Conservation (phyloP, 2,113 vertebrate genomes). For the Hyperopisus bebe region DNA sequence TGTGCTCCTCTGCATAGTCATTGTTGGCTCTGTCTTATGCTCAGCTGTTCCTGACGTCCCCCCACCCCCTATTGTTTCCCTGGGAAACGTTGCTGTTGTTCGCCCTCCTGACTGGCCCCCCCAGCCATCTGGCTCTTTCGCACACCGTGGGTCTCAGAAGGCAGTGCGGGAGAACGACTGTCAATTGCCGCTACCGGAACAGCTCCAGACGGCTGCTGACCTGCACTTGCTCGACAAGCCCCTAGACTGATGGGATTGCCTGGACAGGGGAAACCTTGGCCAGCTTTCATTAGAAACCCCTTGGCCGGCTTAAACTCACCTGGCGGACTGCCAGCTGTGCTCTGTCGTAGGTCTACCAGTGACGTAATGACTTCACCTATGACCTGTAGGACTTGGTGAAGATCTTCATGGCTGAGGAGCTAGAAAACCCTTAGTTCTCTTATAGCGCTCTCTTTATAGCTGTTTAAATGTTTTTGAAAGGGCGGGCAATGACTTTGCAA, state of each 20-base stretch:
- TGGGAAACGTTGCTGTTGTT: neutral
- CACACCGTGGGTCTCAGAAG: neutral
- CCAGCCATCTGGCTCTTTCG: neutral
- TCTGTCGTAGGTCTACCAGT: neutral
- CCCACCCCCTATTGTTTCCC: neutral
- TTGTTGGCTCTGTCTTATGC: neutral
- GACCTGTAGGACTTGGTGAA: neutral
- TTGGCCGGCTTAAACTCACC: neutral
- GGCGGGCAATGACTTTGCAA: neutral
- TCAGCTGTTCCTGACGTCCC: neutral
- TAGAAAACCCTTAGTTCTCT: neutral
- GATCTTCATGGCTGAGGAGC: neutral
- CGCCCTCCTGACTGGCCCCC: neutral
- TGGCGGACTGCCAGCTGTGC: neutral
- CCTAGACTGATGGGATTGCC: neutral
- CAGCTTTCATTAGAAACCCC: neutral
- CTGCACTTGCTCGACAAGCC: neutral
- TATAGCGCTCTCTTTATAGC: neutral
- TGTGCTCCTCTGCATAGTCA: neutral
- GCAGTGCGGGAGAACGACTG: neutral
- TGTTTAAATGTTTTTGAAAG: neutral
- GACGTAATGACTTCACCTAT: neutral
- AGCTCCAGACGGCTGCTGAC: neutral
- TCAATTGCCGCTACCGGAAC: neutral
- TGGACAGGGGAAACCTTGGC: neutral